Percentiles rank a stretch among this genome's conserved stretches.
phyloP scores from a whole-genome alignment of 2,113 vertebrate genomes.

The Notarius quadriscutis region DNA sequence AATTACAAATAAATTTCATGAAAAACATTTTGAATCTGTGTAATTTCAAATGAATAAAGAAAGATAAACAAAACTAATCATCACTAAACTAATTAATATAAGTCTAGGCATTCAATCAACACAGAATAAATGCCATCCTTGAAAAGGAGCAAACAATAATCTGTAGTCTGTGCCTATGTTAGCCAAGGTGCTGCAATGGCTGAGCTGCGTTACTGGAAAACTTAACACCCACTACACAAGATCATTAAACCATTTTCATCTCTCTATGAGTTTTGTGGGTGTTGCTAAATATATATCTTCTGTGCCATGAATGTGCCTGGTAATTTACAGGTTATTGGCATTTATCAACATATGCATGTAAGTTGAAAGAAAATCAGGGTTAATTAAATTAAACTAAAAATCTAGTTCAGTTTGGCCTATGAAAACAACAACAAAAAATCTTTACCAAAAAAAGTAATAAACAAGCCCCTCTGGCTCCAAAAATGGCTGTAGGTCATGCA shows the following conservation, averaged over 20 bases:
- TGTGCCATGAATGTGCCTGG: background rate
- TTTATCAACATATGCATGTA: background rate
- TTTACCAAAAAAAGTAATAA: background rate
- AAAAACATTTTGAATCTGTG: background rate
- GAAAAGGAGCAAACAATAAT: background rate
- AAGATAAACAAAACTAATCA: background rate
- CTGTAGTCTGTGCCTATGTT: background rate
- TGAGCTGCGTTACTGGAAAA: background rate
- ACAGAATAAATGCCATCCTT: background rate
- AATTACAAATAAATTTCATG: background rate
- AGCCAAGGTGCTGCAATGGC: background rate
- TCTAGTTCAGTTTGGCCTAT: background rate
- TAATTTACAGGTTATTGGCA: background rate
- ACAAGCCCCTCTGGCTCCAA: background rate
- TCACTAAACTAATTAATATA: background rate
- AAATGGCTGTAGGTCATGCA: background rate
- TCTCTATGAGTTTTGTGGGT: background rate
- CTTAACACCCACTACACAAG: background rate
- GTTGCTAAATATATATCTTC: background rate
- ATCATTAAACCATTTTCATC: background rate
- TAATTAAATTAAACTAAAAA: background rate
- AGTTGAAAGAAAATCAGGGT: background rate
- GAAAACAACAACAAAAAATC: background rate
- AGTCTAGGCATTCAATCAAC: background rate
- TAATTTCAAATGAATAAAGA: background rate